A percentile compares a stretch with the other conserved stretches of the same genome.
These are phyloP conservation scores for Mylabris sibirica DNA, from an alignment of 2,888 invertebrate species.

Conservation along the genomic window DNA sequence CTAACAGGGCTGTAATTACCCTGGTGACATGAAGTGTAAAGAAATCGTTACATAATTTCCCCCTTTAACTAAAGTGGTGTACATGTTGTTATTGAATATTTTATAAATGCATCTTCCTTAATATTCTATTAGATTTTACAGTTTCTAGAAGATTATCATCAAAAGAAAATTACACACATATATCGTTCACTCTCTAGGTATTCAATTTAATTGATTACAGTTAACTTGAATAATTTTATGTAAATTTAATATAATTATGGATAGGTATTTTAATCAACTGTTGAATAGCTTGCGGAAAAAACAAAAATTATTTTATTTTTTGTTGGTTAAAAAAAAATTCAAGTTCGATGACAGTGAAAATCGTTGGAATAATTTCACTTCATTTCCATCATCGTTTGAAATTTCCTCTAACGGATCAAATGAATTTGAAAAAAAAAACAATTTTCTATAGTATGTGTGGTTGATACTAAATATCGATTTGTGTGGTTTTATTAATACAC, in stretches of 20 bases:
- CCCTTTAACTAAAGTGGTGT: no score
- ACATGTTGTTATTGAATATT: no score
- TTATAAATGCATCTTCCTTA: no score
- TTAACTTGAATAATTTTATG: neutral
- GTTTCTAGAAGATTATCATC: neutral
- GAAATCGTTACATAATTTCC: no score
- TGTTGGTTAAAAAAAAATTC: neutral
- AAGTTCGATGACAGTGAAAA: neutral
- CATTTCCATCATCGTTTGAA: neutral
- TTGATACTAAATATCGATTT: slow-evolving; percentile 9
- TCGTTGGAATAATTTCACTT: neutral
- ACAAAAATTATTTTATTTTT: neutral
- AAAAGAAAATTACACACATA: no score
- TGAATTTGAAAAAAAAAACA: slow-evolving; percentile 17
- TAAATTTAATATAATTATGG: neutral
- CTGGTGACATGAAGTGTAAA: no score
- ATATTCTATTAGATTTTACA: neutral
- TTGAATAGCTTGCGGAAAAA: neutral
- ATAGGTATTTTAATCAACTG: neutral
- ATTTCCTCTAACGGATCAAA: slow-evolving; percentile 20
- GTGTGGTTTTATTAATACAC: neutral
- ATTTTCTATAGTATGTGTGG: slow-evolving; percentile 10
- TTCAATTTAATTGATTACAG: neutral
- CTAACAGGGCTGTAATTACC: no score
- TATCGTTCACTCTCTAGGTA: neutral